A percentile compares a stretch with the other conserved stretches of the same genome.
Conservation (phyloP, 2,888 invertebrate species). For the Brachylomia viminalis region DNA sequence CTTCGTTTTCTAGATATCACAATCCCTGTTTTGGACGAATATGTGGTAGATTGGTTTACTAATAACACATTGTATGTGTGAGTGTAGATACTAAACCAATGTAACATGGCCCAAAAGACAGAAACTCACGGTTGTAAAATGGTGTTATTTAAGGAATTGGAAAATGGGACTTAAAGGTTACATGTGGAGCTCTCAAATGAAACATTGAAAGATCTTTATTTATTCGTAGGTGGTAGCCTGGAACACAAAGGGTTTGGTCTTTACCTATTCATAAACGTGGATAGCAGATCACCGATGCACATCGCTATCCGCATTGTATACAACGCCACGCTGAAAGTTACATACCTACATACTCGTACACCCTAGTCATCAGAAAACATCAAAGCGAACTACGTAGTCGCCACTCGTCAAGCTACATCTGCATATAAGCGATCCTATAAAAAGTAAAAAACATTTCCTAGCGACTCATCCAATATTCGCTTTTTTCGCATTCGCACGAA, state of each 20-base stretch:
- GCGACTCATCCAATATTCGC: not conserved
- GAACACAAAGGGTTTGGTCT: not conserved
- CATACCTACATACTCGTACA: no score
- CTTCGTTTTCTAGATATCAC: slow-evolving; percentile 3
- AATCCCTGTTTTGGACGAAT: not conserved
- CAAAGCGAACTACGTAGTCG: slow-evolving; percentile 3
- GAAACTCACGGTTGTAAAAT: not conserved
- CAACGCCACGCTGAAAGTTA: not conserved
- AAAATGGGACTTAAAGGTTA: not conserved
- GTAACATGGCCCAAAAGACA: not conserved
- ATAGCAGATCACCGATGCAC: not conserved
- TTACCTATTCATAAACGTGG: not conserved
- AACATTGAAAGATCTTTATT: not conserved
- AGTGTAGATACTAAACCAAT: not conserved
- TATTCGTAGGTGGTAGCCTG: not conserved
- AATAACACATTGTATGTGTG: not conserved
- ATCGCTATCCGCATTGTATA: not conserved
- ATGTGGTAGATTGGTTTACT: not conserved
- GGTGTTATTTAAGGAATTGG: not conserved
- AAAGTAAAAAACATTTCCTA: not conserved
- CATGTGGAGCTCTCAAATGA: not conserved
- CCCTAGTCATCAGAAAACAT: not conserved
- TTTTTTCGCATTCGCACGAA: slow-evolving; percentile 3
- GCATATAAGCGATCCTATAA: not conserved
- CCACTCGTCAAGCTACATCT: not conserved